These are phyloP conservation scores for Drosophila leontia DNA, from an alignment of 1,140 invertebrate genomes.

Conservation along the genomic window DNA sequence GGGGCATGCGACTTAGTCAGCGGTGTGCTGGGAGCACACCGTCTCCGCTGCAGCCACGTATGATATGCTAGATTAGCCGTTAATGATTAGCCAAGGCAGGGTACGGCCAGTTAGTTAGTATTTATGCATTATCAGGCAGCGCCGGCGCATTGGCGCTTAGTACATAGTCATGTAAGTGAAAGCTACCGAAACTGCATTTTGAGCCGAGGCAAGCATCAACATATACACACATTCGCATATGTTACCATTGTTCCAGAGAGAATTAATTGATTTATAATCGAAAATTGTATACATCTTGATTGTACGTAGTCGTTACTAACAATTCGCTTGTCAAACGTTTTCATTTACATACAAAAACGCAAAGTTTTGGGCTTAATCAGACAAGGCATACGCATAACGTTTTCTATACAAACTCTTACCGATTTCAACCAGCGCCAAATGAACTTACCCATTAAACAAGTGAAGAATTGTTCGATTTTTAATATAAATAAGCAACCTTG, in stretches of 20 bases:
- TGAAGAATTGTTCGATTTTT: slow-evolving; percentile 69
- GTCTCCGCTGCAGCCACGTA: slow-evolving; percentile 58
- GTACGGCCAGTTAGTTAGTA: slow-evolving; percentile 70
- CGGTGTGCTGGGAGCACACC: slow-evolving; percentile 42
- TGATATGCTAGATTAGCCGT: slow-evolving; percentile 43
- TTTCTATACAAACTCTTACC: slow-evolving; percentile 65
- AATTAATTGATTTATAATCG: slow-evolving; percentile 62
- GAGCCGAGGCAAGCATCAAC: slow-evolving; percentile 53
- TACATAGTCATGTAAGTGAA: slow-evolving; percentile 61
- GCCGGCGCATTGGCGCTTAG: slow-evolving; percentile 42
- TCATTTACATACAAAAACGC: slow-evolving; percentile 25
- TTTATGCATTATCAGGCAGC: slow-evolving; percentile 54
- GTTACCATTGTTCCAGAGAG: slow-evolving; percentile 57
- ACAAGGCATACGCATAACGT: slow-evolving; percentile 44
- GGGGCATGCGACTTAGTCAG: slow-evolving; percentile 70
- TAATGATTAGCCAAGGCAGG: slow-evolving; percentile 68
- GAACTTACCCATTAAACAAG: slow-evolving; percentile 69
- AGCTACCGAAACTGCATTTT: slow-evolving; percentile 77
- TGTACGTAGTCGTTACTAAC: slow-evolving; percentile 36
- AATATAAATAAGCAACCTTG: slow-evolving; percentile 54
- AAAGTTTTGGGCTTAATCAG: slow-evolving; percentile 34
- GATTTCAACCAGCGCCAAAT: slow-evolving; percentile 77
- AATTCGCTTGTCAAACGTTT: slow-evolving; percentile 32
- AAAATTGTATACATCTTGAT: slow-evolving; percentile 32
- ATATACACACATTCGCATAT: slow-evolving; percentile 54